Evolutionary conservation across 2,888 invertebrate genomes (phyloP), one percentile per base, ranked within the genome.

Genomic region (Arrhopalites spinosus): DNA sequence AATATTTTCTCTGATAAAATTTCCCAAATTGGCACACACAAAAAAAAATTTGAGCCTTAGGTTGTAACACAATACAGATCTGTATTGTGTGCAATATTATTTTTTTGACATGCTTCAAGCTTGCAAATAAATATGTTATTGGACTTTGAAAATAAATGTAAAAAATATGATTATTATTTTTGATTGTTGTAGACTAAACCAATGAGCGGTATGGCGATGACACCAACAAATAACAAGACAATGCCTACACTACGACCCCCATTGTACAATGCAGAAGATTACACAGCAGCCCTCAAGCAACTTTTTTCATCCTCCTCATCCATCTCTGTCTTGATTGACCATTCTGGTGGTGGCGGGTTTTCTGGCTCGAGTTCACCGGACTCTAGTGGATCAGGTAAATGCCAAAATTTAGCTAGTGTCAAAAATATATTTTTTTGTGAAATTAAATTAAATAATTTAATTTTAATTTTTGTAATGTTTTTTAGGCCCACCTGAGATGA

Each of bases 211-310:
- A 17, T 47, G 47, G 25, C n/a, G n/a, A n/a, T n/a, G n/a, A n/a
- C n/a, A n/a, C n/a, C n/a, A n/a, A n/a, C n/a, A n/a, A 73, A 73
- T 50, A 67, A 53, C 56, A 66, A 30, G 23, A 56, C 30, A 23
- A 73, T 73, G 66, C 73, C 66, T 36, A 80, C 79, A 1, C 91
- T 93, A 84, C 89, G 94, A 61, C 94, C 95, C 43, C 95, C 95
- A 0, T 91, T 94, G 23, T 95, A 94, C 88, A 95, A 95, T 85
- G 92, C 95, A 0, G 95, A 95, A 85, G 95, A 95, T 86, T 95
- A 95, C 85, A 92, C 91, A 29, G 75, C 76, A 15, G 80, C 80
- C 29, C 73, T 80, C 23, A 77, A 77, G 68, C 79, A 78, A 45
- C 73, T 77, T 25, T 80, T 80, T 67, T 77, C 75, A 27, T 69